phyloP scores from a whole-genome alignment of 2,888 invertebrate genomes.

The Hirtodrosophila histrioides region DNA sequence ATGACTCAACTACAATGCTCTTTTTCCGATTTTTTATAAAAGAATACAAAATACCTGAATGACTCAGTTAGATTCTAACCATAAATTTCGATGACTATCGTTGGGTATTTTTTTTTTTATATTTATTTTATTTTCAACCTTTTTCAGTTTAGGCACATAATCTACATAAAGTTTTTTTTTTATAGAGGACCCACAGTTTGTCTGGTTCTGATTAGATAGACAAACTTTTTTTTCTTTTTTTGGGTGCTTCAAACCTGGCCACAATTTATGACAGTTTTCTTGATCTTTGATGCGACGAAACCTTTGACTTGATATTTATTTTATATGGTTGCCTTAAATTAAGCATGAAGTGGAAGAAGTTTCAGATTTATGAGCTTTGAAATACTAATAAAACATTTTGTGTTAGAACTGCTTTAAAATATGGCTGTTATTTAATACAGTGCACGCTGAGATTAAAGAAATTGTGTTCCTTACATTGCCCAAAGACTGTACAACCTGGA shows the following conservation, averaged over 20 bases:
- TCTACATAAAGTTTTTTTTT: slow-evolving; percentile 18
- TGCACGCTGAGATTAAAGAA: too few relatives aligned
- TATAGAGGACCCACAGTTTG: slow-evolving; percentile 8
- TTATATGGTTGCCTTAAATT: slow-evolving; percentile 24
- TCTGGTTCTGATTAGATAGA: slow-evolving; percentile 66
- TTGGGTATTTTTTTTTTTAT: slow-evolving; percentile 27
- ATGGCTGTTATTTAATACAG: too few relatives aligned
- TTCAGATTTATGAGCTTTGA: slow-evolving; percentile 12
- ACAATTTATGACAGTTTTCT: slow-evolving; percentile 57
- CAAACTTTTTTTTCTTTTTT: slow-evolving; percentile 17
- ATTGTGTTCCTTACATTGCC: too few relatives aligned
- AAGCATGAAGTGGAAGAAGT: slow-evolving; percentile 2
- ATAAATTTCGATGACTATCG: slow-evolving; percentile 32
- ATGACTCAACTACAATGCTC: slow-evolving; percentile 34
- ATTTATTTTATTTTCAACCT: neutral
- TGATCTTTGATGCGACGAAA: slow-evolving; percentile 5
- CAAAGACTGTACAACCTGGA: too few relatives aligned
- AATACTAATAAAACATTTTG: slow-evolving; percentile 9
- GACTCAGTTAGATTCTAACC: slow-evolving; percentile 36
- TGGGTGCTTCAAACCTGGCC: slow-evolving; percentile 50
- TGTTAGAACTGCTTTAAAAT: too few relatives aligned
- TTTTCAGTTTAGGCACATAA: neutral
- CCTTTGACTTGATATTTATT: slow-evolving; percentile 23
- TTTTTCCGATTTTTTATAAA: neutral
- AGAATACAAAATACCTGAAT: slow-evolving; percentile 11